Conservation (phyloP, 2,113 vertebrate species). For the Cryptotis parvus region DNA sequence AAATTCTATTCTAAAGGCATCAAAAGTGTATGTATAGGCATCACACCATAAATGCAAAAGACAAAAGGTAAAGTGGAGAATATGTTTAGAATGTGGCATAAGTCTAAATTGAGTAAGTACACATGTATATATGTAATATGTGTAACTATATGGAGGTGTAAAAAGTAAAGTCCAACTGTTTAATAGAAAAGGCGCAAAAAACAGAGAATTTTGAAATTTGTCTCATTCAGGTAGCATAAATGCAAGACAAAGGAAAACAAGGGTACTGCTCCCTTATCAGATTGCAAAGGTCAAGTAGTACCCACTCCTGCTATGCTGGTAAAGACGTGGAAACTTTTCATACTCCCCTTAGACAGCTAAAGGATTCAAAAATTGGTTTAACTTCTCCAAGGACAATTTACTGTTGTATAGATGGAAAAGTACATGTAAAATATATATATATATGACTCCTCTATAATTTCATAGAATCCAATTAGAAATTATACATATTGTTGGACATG, state of each 20-base stretch:
- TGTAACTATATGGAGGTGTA: not conserved
- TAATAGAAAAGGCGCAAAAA: not conserved
- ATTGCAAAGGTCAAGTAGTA: not conserved
- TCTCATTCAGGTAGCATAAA: not conserved
- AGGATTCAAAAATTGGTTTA: not conserved
- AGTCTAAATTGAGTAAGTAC: not conserved
- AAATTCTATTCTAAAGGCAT: not conserved
- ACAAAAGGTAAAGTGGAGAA: not conserved
- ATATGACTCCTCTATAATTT: not conserved
- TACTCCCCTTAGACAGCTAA: not conserved
- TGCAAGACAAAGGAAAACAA: not conserved
- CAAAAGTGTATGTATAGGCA: not conserved
- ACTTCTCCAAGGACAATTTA: not conserved
- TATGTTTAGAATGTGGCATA: not conserved
- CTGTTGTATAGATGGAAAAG: not conserved
- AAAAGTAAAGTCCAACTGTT: not conserved
- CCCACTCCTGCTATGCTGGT: not conserved
- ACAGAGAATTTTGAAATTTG: not conserved
- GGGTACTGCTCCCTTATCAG: not conserved
- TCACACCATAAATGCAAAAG: not conserved
- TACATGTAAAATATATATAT: not conserved
- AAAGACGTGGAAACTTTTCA: not conserved
- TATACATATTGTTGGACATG: not conserved
- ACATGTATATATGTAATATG: not conserved
- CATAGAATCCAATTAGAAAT: not conserved